These are phyloP conservation scores for Melanotaenia pygmaea DNA, from an alignment of 2,797 vertebrate genomes.

Conservation along the genomic window DNA sequence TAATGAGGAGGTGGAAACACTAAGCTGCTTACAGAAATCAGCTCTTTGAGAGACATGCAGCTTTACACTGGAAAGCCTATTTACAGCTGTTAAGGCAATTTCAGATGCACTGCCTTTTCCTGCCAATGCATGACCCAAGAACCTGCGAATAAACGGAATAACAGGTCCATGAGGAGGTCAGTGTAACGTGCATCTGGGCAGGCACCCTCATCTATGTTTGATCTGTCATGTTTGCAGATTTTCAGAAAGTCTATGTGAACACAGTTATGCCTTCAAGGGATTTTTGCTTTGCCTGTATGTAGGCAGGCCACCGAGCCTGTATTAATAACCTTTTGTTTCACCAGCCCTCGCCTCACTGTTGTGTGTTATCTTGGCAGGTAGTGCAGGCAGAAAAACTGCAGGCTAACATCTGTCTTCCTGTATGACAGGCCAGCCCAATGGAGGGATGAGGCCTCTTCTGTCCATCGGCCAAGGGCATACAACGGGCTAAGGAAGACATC, in stretches of 20 bases:
- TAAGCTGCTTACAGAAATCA: constrained; percentile 82
- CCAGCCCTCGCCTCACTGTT: constrained; percentile 19
- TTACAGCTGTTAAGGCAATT: constrained; percentile 78
- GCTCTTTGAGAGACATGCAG: constrained; percentile 75
- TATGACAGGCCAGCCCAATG: constrained; percentile 56
- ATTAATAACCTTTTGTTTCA: constrained; percentile 55
- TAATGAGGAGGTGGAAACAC: constrained; percentile 82
- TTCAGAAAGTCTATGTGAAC: background rate
- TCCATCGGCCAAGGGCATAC: constrained; percentile 61
- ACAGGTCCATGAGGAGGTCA: constrained; percentile 43
- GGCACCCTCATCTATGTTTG: background rate
- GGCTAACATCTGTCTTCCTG: constrained; percentile 66
- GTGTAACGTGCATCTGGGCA: background rate
- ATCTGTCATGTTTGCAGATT: constrained; percentile 13
- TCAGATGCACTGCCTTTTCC: constrained; percentile 60
- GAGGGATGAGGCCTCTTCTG: constrained; percentile 48
- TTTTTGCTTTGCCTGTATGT: constrained; percentile 17
- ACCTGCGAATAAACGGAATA: constrained; percentile 34
- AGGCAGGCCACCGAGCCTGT: background rate
- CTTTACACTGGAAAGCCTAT: constrained; percentile 77
- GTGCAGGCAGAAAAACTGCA: constrained; percentile 48
- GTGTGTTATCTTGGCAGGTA: constrained; percentile 54
- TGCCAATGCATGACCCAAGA: constrained; percentile 35
- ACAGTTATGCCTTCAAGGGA: background rate
- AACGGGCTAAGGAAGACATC: constrained; percentile 23